Evolutionary conservation across 1,140 invertebrate genomes (phyloP), one percentile per base, ranked within the genome.

Genomic region (Ostrea edulis): DNA sequence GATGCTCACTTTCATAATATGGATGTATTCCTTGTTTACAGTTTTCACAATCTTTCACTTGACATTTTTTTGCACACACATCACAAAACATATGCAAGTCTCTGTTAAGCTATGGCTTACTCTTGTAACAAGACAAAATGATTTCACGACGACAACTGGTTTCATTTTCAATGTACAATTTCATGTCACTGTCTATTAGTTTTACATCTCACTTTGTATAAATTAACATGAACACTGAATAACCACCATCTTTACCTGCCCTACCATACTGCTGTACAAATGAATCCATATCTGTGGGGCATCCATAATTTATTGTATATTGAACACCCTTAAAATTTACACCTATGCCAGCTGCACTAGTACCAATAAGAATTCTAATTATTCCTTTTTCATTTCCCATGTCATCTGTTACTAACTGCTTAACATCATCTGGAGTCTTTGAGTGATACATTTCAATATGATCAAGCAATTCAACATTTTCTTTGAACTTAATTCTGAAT

Each of bases 271-370:
- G 88, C 77, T 89, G 90, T 12, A 86, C 84, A 88, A 89, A 89
- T 14, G 84, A 35, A 85, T 83, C 85, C 52, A 90, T 87, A 25
- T 90, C 86, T 25, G 53, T 55, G 0, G 90, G 86, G 17, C 52
- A 35, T 14, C 90, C 86, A 88, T 65, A 90, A 85, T 89, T 62
- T 29, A 90, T 84, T 22, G 89, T 81, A 35, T 71, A 0, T 17
- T 88, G 54, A 0, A 89, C 51, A 12, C 58, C 68, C 17, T 54
- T 62, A 51, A 89, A 89, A 51, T 90, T 89, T 0, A 90, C 87
- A 17, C 90, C 90, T 88, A 90, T 90, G 0, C 90, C 90, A 44
- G 88, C 88, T n/a, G 90, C 88, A 87, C 86, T 87, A 12, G 90
- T 90, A 11, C 86, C 86, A 58, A 90, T 68, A 25, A 90, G 22